Evolutionary conservation across 2,113 vertebrate genomes (phyloP).

Genomic region (Acrocephalus arundinaceus): DNA sequence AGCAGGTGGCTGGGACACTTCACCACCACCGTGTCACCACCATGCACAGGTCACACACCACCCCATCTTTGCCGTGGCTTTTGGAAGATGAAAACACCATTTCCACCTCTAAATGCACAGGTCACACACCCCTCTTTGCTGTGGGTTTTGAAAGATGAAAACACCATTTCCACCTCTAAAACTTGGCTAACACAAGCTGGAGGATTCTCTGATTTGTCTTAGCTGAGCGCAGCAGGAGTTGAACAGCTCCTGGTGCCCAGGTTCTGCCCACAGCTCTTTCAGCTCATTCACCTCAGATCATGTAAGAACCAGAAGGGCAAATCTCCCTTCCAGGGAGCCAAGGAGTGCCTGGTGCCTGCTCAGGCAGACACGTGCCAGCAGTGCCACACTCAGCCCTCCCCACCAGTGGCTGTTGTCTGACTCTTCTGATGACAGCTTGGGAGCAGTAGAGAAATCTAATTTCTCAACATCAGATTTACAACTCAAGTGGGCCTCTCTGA

Average conservation of each 20-base stretch:
- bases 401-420: fast-evolving
- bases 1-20: neutral
- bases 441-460: slow-evolving; percentile 1
- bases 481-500: neutral
- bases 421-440: neutral
- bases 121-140: neutral
- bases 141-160: neutral
- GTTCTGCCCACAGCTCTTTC: neutral
- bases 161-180: neutral
- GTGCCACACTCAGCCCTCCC: neutral
- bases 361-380: fast-evolving
- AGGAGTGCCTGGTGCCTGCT: neutral
- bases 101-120: neutral
- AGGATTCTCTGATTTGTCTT: neutral
- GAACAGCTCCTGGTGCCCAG: neutral
- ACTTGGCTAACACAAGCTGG: neutral
- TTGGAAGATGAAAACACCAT: neutral
- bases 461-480: neutral
- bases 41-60: neutral
- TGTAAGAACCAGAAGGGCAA: neutral
- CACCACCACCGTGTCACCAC: fast-evolving
- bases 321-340: neutral
- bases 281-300: neutral
- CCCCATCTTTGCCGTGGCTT: neutral
- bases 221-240: neutral